Base-by-base conservation (phyloP, 2,797 vertebrate genomes). In the Rachycentron canadum region DNA sequence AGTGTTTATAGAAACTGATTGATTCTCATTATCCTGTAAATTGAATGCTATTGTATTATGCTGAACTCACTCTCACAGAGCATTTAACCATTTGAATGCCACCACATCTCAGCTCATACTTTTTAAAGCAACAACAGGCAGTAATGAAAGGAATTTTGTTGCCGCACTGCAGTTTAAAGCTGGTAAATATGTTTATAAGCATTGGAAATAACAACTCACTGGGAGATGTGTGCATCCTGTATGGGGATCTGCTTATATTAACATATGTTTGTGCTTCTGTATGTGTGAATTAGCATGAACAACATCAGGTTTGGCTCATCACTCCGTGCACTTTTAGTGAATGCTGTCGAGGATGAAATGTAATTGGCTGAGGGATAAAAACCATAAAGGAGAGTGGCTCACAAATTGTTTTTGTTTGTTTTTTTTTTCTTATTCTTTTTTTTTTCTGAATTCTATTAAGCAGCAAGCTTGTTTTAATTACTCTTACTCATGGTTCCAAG, bases 381-480 rank as follows among this genome's bases (percentile, higher is more conserved):
- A 72, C 67, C 73, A 86, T 83, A 84, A 90, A 90, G 68, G 52
- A 81, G 69, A 89, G 82, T 64, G 67, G 57, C 77, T 76, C 70
- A 70, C 90, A 93, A 90, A 91, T 92, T 84, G 76, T 86, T 88
- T 92, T 87, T 90, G 49, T 76, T 58, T 74, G 38, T 63, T 84
- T 83, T 73, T 50, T 62, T 83, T 82, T 62, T 9, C 8, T 67
- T 84, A n/a, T n/a, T n/a, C n/a, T 83, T 74, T 56, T 63, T 85
- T 84, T 63, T 9, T 19, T 34, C 59, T 68, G 76, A 81, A 91
- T 94, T 93, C 76, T 91, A 87, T 92, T 94, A 94, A 91, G 82
- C 77, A 83, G 76, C 68, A 73, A 84, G 85, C 90, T 88, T 83
- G 81, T 93, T 94, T 94, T 95, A 94, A 95, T 95, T 94, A 93